Percentiles rank a stretch among this genome's conserved stretches.
Evolutionary conservation across 1,140 invertebrate genomes (phyloP).

Genomic region (Archegozetes longisetosus): DNA sequence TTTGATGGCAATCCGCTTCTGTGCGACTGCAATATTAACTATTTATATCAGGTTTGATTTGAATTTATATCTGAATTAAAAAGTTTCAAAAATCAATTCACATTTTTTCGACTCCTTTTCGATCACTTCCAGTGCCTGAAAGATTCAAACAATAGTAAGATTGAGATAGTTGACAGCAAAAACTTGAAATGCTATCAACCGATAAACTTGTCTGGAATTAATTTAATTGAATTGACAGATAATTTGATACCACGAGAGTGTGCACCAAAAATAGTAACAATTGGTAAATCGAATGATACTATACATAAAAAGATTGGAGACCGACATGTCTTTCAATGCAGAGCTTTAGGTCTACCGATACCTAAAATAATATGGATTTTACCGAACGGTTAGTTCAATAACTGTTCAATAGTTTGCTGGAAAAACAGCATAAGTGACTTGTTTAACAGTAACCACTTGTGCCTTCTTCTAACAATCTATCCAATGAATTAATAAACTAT

Average conservation of each 20-base stretch:
- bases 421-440: too few relatives aligned
- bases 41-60: constrained; percentile 4
- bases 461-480: too few relatives aligned
- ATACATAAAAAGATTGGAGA: constrained; percentile 30
- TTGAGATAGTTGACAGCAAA: constrained; percentile 7
- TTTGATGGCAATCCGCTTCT: not conserved
- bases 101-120: too few relatives aligned
- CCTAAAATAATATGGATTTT: constrained; percentile 32
- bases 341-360: constrained; percentile 30
- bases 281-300: constrained; percentile 22
- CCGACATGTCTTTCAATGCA: constrained; percentile 30
- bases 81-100: too few relatives aligned
- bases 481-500: too few relatives aligned
- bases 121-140: not conserved
- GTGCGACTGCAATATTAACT: constrained; percentile 11
- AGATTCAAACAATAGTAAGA: not conserved
- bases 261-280: constrained; percentile 26
- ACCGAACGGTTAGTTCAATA: constrained; percentile 20
- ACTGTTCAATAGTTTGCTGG: too few relatives aligned
- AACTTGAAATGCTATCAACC: constrained; percentile 28
- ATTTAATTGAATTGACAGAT: constrained; percentile 25
- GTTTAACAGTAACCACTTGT: too few relatives aligned
- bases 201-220: constrained; percentile 19
- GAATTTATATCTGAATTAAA: too few relatives aligned
- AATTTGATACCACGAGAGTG: constrained; percentile 25